Base-by-base conservation (phyloP, 2,888 invertebrate genomes). In the Punctoribates punctum region DNA sequence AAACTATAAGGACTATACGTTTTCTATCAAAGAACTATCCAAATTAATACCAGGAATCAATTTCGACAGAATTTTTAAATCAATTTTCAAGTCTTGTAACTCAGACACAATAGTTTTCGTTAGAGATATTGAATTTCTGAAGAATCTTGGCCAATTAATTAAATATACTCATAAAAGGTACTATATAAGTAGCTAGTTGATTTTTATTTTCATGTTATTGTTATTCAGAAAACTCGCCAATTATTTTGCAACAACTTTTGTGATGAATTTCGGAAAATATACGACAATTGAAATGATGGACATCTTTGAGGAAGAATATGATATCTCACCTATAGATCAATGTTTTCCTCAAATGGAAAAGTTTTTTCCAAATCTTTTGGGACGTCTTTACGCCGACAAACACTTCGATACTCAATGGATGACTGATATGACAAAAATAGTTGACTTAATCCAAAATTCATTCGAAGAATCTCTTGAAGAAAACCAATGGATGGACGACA, bases 401-500 rank as follows among this genome's bases (percentile, higher is more conserved):
- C 34, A 62, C n/a, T 77, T 77, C 17, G 15, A 73, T 1, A 42
- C 4, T 13, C 42, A 42, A 13, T 42, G 42, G 42, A 42, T 13
- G 42, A 9, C 25, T 11, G 78, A 78, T 46, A 42, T 75, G 20
- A 27, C 42, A 27, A 81, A 82, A 57, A 83, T 84, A 83, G 83
- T 83, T 13, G 79, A 81, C 46, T 81, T 83, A 78, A 80, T 84
- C 0, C 78, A 83, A n/a, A 81, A 81, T 60, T 82, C 83, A 1
- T 84, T 84, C 78, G 82, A 82, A 70, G 82, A 82, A 54, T 80
- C 83, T 0, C 78, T 84, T 9, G 78, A 80, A 25, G 82, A 82
- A 46, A 83, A 81, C 70, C 81, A 85, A 57, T 86, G 86, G 86
- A 84, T 86, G 82, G 85, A 83, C 67, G 80, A 81, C 27, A 83